Conservation (phyloP, 2,888 invertebrate genomes). For the Lithophane semibrunnea region DNA sequence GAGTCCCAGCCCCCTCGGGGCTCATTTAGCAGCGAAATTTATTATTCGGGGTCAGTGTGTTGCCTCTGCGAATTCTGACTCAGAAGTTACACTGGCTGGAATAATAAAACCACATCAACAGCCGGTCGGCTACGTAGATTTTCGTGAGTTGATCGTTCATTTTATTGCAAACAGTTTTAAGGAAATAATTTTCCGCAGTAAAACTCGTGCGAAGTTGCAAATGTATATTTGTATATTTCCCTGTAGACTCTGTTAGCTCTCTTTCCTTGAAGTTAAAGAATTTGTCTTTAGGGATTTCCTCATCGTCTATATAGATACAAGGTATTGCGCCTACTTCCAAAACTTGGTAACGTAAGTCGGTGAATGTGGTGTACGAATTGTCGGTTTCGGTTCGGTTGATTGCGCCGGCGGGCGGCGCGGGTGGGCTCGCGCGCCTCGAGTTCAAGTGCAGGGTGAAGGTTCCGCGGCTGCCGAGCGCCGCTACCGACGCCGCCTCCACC, state of each 20-base stretch:
- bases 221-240: slow-evolving; percentile 51
- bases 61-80: slow-evolving; percentile 65
- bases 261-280: slow-evolving; percentile 29
- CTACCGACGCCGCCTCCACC: slow-evolving; percentile 49
- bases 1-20: slow-evolving; percentile 61
- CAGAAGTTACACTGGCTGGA: slow-evolving; percentile 60
- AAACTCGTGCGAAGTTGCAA: slow-evolving; percentile 37
- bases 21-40: slow-evolving; percentile 65
- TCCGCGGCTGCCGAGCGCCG: slow-evolving; percentile 68
- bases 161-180: slow-evolving; percentile 53
- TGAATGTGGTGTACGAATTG: slow-evolving; percentile 74
- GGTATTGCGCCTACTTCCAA: slow-evolving; percentile 38
- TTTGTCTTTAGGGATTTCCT: slow-evolving; percentile 21
- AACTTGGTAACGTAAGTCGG: slow-evolving; percentile 61
- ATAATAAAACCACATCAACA: slow-evolving; percentile 63
- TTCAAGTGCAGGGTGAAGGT: slow-evolving; percentile 90
- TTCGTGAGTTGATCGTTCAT: slow-evolving; percentile 50
- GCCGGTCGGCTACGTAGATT: slow-evolving; percentile 49
- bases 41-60: slow-evolving; percentile 71
- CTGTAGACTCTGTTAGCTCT: slow-evolving; percentile 20
- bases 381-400: slow-evolving; percentile 81
- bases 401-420: slow-evolving; percentile 79
- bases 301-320: slow-evolving; percentile 6
- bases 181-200: slow-evolving; percentile 42
- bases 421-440: slow-evolving; percentile 73